These are phyloP conservation scores for Corvus cornix DNA, from an alignment of 2,113 vertebrate species.

Conservation along the genomic window DNA sequence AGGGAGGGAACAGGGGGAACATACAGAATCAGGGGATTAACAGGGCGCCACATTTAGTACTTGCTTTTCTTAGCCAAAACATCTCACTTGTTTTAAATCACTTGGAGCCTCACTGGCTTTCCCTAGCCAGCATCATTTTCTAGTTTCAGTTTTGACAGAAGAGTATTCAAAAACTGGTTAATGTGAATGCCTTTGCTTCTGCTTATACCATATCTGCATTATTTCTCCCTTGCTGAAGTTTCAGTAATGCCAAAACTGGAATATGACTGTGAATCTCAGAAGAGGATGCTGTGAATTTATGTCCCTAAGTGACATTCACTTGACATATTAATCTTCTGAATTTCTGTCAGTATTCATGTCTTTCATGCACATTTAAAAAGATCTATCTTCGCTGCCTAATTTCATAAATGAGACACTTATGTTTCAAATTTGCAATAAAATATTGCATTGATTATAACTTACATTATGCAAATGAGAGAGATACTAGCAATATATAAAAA, in stretches of 20 bases:
- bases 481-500: conserved; percentile 1
- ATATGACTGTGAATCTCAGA: neutral
- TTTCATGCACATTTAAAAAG: neutral
- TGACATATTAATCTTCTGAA: neutral
- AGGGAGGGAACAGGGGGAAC: too few relatives aligned
- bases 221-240: neutral
- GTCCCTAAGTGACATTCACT: neutral
- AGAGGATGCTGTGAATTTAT: neutral
- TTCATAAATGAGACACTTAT: neutral
- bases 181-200: neutral
- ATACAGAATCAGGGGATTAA: too few relatives aligned
- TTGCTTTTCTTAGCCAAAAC: neutral
- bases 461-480: conserved; percentile 7
- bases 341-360: neutral
- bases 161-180: neutral
- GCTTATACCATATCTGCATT: neutral
- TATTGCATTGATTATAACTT: conserved; percentile 32
- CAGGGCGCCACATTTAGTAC: neutral
- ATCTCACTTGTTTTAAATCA: neutral
- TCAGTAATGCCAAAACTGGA: neutral
- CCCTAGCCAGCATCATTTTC: neutral
- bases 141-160: neutral
- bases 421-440: conserved; percentile 20
- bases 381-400: neutral
- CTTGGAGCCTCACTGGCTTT: neutral